Percentiles rank a stretch among this genome's conserved stretches.
These are phyloP conservation scores for Nannobrachium achirus DNA, from an alignment of 2,113 vertebrate genomes.

Conservation along the genomic window DNA sequence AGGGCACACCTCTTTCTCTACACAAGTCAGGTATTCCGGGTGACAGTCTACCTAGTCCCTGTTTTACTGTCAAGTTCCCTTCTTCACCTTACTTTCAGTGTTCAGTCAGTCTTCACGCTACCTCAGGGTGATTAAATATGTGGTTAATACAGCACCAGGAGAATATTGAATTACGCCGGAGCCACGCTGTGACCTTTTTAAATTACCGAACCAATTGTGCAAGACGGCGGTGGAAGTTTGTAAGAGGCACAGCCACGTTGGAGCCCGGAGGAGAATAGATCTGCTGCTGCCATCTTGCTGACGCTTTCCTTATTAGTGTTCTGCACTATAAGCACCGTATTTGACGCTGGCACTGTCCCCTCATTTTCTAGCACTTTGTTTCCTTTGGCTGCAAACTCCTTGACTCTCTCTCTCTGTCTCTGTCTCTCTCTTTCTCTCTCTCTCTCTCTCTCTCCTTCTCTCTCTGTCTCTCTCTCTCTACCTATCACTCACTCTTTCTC, in stretches of 20 bases:
- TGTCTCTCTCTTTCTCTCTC: not conserved
- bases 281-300: conserved; percentile 62
- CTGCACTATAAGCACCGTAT: conserved; percentile 59
- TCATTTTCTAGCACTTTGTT: conserved; percentile 23
- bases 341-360: conserved; percentile 45
- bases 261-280: conserved; percentile 72
- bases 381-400: conserved; percentile 28
- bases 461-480: not conserved
- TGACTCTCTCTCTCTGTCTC: conserved; percentile 12
- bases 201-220: conserved; percentile 81
- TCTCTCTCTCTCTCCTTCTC: not conserved
- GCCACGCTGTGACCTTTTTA: conserved; percentile 79
- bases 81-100: conserved; percentile 49
- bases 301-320: conserved; percentile 68
- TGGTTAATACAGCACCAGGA: conserved; percentile 77
- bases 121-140: conserved; percentile 79
- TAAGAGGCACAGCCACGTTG: conserved; percentile 70
- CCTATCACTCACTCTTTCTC: not conserved
- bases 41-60: conserved; percentile 9
- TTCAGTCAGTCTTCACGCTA: conserved; percentile 60
- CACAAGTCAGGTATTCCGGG: not conserved
- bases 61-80: conserved; percentile 25
- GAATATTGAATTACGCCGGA: conserved; percentile 80
- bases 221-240: conserved; percentile 71
- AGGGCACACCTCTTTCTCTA: not conserved